A percentile compares a stretch with the other conserved stretches of the same genome.
Conservation (phyloP, 2,113 vertebrate genomes). For the Isichthys henryi region DNA sequence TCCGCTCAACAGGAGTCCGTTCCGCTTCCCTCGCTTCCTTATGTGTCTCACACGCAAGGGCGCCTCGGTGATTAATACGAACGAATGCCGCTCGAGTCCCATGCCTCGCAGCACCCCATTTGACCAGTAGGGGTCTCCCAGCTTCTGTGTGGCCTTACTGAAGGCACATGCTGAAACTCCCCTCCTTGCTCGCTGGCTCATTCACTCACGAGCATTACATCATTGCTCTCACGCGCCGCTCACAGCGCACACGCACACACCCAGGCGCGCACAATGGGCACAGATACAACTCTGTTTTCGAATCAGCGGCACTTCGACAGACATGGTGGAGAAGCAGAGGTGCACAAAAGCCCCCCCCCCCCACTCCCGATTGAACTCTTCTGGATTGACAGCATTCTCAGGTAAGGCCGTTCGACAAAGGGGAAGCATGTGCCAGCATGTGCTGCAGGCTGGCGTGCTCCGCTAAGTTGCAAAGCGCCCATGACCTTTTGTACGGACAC, state of each 20-base stretch:
- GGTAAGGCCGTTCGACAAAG: background rate
- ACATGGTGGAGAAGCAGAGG: background rate
- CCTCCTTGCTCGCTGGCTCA: conserved; percentile 9
- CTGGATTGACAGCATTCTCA: background rate
- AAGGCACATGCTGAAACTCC: conserved; percentile 10
- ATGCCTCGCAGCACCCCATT: background rate
- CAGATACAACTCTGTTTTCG: background rate
- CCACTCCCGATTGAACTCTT: background rate
- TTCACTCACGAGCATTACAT: conserved; percentile 22
- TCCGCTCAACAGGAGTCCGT: background rate
- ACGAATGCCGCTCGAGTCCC: background rate
- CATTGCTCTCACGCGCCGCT: conserved; percentile 9
- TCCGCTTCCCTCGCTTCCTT: background rate
- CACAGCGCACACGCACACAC: conserved; percentile 10
- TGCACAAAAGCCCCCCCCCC: background rate
- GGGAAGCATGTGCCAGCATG: too few relatives aligned
- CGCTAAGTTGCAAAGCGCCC: background rate
- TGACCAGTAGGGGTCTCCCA: conserved; percentile 8
- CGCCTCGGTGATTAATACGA: background rate
- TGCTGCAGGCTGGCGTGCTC: background rate
- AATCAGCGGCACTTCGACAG: background rate
- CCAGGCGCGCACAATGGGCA: background rate
- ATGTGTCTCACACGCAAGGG: background rate
- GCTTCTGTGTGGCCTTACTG: background rate
- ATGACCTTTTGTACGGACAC: background rate